phyloP scores from a whole-genome alignment of 2,113 vertebrate species.

The Neolamprologus devosi region DNA sequence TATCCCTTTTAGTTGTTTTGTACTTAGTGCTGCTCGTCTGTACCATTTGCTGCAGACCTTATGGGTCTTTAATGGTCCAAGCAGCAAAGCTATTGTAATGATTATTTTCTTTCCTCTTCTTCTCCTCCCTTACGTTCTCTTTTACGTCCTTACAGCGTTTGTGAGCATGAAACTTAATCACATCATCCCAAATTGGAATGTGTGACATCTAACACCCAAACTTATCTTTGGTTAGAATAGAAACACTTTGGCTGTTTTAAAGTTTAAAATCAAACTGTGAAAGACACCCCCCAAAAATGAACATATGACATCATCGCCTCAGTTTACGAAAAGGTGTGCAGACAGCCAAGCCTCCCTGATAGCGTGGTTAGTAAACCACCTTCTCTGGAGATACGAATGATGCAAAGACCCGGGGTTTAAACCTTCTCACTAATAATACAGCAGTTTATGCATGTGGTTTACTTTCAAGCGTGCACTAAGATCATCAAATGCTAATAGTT shows the following conservation, averaged over 20 bases:
- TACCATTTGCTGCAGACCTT: background rate
- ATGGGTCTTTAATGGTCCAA: background rate
- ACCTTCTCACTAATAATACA: no score
- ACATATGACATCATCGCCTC: background rate
- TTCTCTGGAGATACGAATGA: background rate
- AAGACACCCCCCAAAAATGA: background rate
- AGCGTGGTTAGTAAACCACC: background rate
- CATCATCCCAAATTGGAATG: background rate
- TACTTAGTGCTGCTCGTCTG: background rate
- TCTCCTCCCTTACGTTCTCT: background rate
- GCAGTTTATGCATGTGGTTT: background rate
- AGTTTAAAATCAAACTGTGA: background rate
- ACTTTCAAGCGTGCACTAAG: background rate
- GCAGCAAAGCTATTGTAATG: background rate
- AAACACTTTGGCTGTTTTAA: background rate
- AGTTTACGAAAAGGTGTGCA: background rate
- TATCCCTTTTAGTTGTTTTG: background rate
- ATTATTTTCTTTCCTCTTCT: background rate
- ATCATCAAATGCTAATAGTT: background rate
- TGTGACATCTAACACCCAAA: background rate
- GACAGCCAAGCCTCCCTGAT: background rate
- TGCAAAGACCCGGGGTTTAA: background rate
- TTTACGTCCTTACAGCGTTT: background rate
- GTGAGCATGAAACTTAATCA: background rate
- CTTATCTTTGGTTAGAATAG: background rate